Evolutionary conservation across 2,888 invertebrate species (phyloP).

Genomic region (Papilio demoleus): DNA sequence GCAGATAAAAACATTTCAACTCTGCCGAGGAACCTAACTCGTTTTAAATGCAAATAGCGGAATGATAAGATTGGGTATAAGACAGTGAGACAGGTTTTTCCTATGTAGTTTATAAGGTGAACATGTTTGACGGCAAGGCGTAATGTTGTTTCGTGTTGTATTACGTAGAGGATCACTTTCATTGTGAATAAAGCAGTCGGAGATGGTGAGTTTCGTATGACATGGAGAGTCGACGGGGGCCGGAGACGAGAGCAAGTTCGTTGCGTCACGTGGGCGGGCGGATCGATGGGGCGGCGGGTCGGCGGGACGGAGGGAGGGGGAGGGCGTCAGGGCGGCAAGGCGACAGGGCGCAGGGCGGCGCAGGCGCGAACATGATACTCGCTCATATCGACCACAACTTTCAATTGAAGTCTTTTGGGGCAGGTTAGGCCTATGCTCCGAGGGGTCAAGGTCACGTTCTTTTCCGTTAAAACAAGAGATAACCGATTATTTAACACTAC

Average conservation of each 20-base stretch:
- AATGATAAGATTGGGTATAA: conserved; percentile 32
- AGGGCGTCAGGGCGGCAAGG: conserved; percentile 1
- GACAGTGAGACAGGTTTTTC: conserved; percentile 29
- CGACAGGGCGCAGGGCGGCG: conserved; percentile 53
- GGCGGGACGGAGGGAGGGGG: conserved; percentile 21
- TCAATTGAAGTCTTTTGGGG: conserved; percentile 79
- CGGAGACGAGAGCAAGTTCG: conserved; percentile 64
- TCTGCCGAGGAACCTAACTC: conserved; percentile 10
- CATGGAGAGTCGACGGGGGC: conserved; percentile 70
- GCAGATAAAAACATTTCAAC: conserved; percentile 18
- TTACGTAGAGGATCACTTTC: conserved; percentile 33
- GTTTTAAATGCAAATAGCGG: conserved; percentile 32
- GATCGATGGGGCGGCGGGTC: conserved; percentile 69
- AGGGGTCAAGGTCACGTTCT: conserved; percentile 81
- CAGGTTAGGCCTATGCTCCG: conserved; percentile 82
- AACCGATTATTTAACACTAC: conserved; percentile 13
- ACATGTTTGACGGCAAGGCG: conserved; percentile 24
- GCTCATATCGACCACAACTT: conserved; percentile 78
- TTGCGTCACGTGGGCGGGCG: conserved; percentile 81
- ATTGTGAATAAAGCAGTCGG: conserved; percentile 29
- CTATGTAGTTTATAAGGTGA: conserved; percentile 26
- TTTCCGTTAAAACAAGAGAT: conserved; percentile 49
- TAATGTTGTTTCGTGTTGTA: conserved; percentile 21
- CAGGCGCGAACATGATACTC: conserved; percentile 73
- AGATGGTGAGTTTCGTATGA: conserved; percentile 21